phyloP scores from a whole-genome alignment of 2,888 invertebrate species.

The Protonemura montana region DNA sequence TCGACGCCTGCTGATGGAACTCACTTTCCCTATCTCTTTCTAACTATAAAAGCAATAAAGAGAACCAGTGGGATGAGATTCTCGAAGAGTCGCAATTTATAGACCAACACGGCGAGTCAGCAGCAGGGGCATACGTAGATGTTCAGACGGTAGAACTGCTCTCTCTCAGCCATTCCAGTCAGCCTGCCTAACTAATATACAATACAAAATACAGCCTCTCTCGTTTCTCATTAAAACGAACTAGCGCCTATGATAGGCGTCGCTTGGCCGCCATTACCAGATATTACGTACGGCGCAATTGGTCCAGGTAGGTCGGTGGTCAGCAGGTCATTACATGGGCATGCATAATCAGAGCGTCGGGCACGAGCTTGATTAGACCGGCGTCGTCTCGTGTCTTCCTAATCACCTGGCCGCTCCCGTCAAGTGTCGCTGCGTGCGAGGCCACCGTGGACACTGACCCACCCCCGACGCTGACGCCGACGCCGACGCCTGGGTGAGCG shows the following conservation, averaged over 20 bases:
- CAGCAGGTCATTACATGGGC: slow-evolving; percentile 5
- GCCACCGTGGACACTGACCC: no score
- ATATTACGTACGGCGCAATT: slow-evolving; percentile 7
- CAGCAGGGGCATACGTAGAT: slow-evolving; percentile 53
- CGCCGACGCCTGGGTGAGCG: slow-evolving; percentile 20
- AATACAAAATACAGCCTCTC: slow-evolving; percentile 30
- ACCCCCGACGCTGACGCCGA: slow-evolving; percentile 1
- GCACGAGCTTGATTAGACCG: not conserved
- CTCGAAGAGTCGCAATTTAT: slow-evolving; percentile 57
- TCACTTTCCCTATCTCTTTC: slow-evolving; percentile 44
- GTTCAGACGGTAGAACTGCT: slow-evolving; percentile 53
- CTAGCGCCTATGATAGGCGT: slow-evolving; percentile 9
- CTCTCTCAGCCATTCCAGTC: not conserved
- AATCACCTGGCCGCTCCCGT: not conserved
- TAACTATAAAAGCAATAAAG: slow-evolving; percentile 55
- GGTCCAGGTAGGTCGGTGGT: slow-evolving; percentile 26
- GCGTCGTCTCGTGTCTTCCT: not conserved
- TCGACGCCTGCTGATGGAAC: slow-evolving; percentile 44
- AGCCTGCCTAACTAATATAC: slow-evolving; percentile 33
- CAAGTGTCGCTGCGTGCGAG: not conserved
- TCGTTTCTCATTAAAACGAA: slow-evolving; percentile 41
- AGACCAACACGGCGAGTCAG: slow-evolving; percentile 59
- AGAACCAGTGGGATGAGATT: slow-evolving; percentile 54
- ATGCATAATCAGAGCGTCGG: not conserved
- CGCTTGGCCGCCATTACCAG: slow-evolving; percentile 30